These are phyloP conservation scores for Pygocentrus nattereri DNA, from an alignment of 2,797 vertebrate genomes.

Conservation along the genomic window DNA sequence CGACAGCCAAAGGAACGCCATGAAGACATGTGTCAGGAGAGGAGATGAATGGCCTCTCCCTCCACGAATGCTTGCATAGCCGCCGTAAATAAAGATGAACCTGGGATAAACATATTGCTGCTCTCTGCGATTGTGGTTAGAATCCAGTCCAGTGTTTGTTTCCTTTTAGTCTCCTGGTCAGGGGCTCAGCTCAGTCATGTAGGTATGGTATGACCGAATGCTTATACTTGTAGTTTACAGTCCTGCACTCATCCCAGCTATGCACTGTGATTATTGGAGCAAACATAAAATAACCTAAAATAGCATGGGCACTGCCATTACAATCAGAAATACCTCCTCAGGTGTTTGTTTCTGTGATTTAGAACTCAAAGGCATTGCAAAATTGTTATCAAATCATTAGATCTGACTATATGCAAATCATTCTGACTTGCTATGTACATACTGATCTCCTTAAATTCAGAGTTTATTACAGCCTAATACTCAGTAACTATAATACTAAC, in stretches of 20 bases:
- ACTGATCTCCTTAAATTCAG: no score
- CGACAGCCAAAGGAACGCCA: slow-evolving; percentile 21
- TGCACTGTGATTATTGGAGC: not conserved
- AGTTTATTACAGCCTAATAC: no score
- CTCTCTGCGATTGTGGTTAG: not conserved
- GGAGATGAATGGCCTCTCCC: slow-evolving; percentile 67
- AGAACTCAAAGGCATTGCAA: not conserved
- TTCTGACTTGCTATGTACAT: not conserved
- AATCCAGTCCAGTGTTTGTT: not conserved
- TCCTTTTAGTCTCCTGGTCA: not conserved
- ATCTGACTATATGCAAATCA: not conserved
- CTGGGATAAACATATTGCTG: slow-evolving; percentile 34
- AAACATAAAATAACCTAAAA: not conserved
- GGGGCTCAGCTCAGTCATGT: not conserved
- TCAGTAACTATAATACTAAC: no score
- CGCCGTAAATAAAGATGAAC: slow-evolving; percentile 63
- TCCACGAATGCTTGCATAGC: slow-evolving; percentile 50
- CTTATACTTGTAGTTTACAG: not conserved
- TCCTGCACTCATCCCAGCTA: not conserved
- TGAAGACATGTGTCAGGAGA: slow-evolving; percentile 63
- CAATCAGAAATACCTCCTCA: not conserved
- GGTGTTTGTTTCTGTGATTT: not conserved
- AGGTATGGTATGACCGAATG: not conserved
- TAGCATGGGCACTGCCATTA: not conserved
- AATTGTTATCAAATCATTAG: not conserved